A percentile compares a stretch with the other conserved stretches of the same genome.
These are phyloP conservation scores for Gallinago undulata DNA, from an alignment of 2,113 vertebrate species.

Conservation along the genomic window DNA sequence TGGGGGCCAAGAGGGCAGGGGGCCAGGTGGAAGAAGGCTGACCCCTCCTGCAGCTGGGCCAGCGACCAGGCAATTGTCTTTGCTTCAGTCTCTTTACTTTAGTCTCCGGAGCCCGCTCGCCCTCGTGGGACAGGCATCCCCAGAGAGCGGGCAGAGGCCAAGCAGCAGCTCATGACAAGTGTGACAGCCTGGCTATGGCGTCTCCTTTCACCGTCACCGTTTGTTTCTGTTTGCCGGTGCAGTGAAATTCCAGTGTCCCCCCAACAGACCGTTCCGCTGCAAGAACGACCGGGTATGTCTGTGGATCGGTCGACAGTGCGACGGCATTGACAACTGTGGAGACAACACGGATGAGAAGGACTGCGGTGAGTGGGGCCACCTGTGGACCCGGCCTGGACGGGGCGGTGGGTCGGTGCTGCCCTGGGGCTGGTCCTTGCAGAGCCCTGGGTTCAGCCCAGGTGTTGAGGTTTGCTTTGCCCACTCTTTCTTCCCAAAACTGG, in stretches of 20 bases:
- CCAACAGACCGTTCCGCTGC: conserved; percentile 92
- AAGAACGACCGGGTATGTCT: conserved; percentile 93
- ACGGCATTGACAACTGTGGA: conserved; percentile 90
- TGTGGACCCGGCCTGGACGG: accelerated
- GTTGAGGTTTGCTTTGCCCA: neutral
- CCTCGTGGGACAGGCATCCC: conserved; percentile 15
- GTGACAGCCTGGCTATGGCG: conserved; percentile 19
- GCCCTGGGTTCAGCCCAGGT: neutral
- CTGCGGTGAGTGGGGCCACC: conserved; percentile 81
- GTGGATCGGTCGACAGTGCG: conserved; percentile 87
- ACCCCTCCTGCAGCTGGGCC: neutral
- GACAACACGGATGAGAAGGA: conserved; percentile 90
- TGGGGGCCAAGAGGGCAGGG: neutral
- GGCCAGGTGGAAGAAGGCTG: neutral
- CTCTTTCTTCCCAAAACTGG: neutral
- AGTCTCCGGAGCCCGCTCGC: conserved; percentile 9
- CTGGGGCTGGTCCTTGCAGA: accelerated
- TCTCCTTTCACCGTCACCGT: conserved; percentile 57
- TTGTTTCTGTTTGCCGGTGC: conserved; percentile 45
- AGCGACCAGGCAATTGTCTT: neutral
- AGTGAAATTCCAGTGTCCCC: conserved; percentile 93
- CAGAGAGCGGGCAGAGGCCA: conserved; percentile 18
- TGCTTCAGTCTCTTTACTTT: conserved; percentile 58
- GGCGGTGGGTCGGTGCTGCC: accelerated
- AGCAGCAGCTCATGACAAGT: neutral